Evolutionary conservation across 92 coral and sea anemone species (phyloP).

Genomic region (Nematostella vectensis): DNA sequence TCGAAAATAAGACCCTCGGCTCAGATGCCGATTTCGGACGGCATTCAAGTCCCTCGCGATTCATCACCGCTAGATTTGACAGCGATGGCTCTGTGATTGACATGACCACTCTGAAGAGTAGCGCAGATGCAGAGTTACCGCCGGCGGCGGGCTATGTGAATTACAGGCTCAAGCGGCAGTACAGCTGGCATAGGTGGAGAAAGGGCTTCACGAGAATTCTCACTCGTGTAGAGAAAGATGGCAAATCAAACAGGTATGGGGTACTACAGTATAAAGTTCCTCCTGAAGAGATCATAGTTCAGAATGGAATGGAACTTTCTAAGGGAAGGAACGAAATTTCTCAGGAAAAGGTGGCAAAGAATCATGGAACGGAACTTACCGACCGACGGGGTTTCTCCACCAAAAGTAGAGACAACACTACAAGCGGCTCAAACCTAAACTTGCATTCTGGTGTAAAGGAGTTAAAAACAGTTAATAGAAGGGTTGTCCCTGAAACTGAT

Average conservation of each 20-base stretch:
- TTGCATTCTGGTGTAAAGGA: neutral
- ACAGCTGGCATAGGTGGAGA: constrained; percentile 44
- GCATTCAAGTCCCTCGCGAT: constrained; percentile 40
- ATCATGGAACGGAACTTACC: neutral
- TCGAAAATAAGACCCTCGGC: constrained; percentile 17
- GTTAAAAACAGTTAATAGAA: too few species aligned
- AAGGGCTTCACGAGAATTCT: constrained; percentile 30
- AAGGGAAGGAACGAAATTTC: neutral
- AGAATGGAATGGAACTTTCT: neutral
- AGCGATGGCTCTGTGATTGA: constrained; percentile 23
- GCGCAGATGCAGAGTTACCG: constrained; percentile 7
- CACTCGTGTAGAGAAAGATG: constrained; percentile 33
- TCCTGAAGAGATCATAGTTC: neutral
- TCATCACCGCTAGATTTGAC: constrained; percentile 15
- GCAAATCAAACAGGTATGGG: constrained; percentile 17
- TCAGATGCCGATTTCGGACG: constrained; percentile 43
- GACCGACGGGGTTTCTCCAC: too few species aligned
- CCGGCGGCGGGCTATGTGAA: constrained; percentile 16
- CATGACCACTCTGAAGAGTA: constrained; percentile 22
- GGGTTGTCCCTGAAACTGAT: neutral
- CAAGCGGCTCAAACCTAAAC: neutral
- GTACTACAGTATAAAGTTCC: constrained; percentile 35
- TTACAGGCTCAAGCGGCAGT: constrained; percentile 38
- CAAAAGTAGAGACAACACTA: neutral
- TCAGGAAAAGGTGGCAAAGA: neutral